Evolutionary conservation across 1,140 invertebrate species (phyloP).

Genomic region (Cydia strobilella): DNA sequence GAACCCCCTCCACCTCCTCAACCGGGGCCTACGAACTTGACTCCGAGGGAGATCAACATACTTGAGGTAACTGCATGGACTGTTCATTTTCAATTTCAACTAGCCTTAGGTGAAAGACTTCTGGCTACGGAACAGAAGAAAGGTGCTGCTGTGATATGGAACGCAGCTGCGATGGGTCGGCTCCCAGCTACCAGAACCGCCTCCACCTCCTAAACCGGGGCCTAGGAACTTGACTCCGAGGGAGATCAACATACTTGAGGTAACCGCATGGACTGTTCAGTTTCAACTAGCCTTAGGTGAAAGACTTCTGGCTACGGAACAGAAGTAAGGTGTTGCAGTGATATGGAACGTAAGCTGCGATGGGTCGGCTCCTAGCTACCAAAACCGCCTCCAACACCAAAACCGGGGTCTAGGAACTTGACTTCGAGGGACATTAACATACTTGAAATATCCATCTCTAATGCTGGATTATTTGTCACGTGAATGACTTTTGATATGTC

Average conservation of each 20-base stretch:
- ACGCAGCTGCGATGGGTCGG: slow-evolving; percentile 85
- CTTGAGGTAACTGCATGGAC: slow-evolving; percentile 52
- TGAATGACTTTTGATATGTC: too few relatives aligned
- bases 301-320: slow-evolving; percentile 46
- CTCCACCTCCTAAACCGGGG: slow-evolving; percentile 62
- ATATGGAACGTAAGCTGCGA: too few relatives aligned
- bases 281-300: too few relatives aligned
- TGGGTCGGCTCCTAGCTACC: slow-evolving; percentile 80
- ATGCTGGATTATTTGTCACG: too few relatives aligned
- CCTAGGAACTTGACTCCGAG: slow-evolving; percentile 58
- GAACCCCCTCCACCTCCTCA: slow-evolving; percentile 69
- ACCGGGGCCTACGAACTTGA: slow-evolving; percentile 55
- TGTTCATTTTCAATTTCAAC: too few relatives aligned
- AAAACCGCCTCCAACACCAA: slow-evolving; percentile 66
- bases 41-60: slow-evolving; percentile 67
- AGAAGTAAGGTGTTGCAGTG: too few relatives aligned
- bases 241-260: slow-evolving; percentile 71
- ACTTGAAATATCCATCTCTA: slow-evolving; percentile 53
- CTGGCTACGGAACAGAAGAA: slow-evolving; percentile 78
- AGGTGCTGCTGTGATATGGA: slow-evolving; percentile 86
- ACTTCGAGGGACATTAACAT: slow-evolving; percentile 68
- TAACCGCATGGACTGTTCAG: slow-evolving; percentile 34
- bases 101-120: too few relatives aligned
- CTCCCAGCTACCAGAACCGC: slow-evolving; percentile 81
- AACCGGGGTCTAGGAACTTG: slow-evolving; percentile 52